phyloP scores from a whole-genome alignment of 1,140 invertebrate species.

The Trinorchestia longiramus region DNA sequence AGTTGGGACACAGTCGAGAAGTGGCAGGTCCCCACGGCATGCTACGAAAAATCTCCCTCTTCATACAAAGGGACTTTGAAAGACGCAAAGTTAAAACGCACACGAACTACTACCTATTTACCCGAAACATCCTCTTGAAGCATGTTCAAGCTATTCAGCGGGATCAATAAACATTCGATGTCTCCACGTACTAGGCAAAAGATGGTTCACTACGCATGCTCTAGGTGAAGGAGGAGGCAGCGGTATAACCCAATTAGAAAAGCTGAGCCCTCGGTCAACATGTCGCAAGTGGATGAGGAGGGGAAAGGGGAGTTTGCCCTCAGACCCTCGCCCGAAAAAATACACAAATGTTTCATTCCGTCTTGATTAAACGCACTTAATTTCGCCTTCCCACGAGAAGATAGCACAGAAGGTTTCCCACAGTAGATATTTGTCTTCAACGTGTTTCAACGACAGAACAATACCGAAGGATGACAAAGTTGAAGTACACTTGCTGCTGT shows the following conservation, averaged over 20 bases:
- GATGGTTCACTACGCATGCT: background rate
- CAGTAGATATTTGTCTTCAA: background rate
- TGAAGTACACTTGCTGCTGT: background rate
- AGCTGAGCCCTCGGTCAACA: background rate
- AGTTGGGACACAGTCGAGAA: too few species aligned
- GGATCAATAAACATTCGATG: background rate
- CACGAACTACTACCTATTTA: too few species aligned
- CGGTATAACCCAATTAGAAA: background rate
- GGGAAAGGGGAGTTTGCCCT: background rate
- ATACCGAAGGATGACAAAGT: background rate
- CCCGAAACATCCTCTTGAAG: too few species aligned
- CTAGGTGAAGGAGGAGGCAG: too few species aligned
- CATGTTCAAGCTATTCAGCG: too few species aligned
- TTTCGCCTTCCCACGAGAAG: background rate
- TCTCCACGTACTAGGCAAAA: background rate
- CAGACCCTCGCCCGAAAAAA: background rate
- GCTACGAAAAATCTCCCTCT: too few species aligned
- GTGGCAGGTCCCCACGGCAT: too few species aligned
- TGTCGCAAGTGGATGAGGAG: background rate
- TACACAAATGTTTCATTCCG: background rate
- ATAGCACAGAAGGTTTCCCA: background rate
- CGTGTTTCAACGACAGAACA: background rate
- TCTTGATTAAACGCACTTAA: conserved; percentile 9
- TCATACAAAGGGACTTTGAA: too few species aligned
- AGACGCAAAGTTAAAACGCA: too few species aligned